Base-by-base conservation (phyloP, 2,113 vertebrate genomes). In the Indicator maculatus region DNA sequence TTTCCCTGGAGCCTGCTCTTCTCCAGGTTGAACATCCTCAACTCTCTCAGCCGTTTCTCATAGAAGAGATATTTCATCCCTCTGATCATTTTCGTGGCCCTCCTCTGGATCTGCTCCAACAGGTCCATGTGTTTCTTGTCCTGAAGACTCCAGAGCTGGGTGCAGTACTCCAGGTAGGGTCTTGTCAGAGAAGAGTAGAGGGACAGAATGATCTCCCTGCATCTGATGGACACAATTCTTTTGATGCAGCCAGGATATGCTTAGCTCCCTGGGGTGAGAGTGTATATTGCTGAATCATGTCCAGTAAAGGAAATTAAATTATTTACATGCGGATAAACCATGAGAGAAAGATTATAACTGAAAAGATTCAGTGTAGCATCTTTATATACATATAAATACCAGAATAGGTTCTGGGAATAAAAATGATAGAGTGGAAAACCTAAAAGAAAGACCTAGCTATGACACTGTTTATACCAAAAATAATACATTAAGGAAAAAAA, bases 201-300 rank as follows among this genome's bases (percentile, higher is more conserved):
- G 33, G 9, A 11, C 6, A 65, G 30, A 73, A 60, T 44, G 30
- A 9, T 13, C 11, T 52, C 12, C 26, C 39, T 47, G 5, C 0
- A 56, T 14, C 39, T 74, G 13, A 36, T 53, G 61, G 28, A 21
- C 56, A 31, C 0, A 1, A 8, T 52, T 16, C 66, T 59, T 27
- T 27, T 66, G 18, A 31, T 47, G 6, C 24, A 27, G 38, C 13
- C 31, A 41, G 39, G 31, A 16, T 5, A 18, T 0, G 0, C 10
- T 5, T 69, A 41, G 38, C 28, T 21, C 63, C 78, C 47, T 53
- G 61, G 17, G 15, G 41, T 70, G 10, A 1, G 2, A 70, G 31
- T 0, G 0, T 23, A 45, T 23, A 24, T 16, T 70, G 45, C 21
- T 0, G 1, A 28, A 8, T 50, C 53, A 20, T 12, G 17, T 16